These are phyloP conservation scores for Drosophila pseudoananassae DNA, from an alignment of 1,140 invertebrate species.

Conservation along the genomic window DNA sequence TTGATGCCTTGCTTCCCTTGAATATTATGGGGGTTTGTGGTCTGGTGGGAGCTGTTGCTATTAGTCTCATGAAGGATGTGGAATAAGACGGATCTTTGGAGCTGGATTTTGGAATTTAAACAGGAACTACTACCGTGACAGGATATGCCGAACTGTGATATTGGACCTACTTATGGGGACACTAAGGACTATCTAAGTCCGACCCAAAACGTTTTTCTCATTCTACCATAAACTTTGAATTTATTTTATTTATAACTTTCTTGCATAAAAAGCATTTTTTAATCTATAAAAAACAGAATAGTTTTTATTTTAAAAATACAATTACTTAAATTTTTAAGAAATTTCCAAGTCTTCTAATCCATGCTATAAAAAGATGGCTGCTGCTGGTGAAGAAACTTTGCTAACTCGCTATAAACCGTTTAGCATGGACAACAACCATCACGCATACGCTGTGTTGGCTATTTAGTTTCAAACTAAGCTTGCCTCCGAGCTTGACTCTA, in stretches of 20 bases:
- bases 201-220: slow-evolving; percentile 50
- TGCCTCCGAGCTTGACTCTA: neutral
- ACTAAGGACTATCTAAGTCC: slow-evolving; percentile 7
- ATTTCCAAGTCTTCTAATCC: neutral
- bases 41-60: slow-evolving; percentile 86
- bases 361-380: neutral
- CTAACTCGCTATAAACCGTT: neutral
- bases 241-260: slow-evolving; percentile 37
- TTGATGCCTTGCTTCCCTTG: slow-evolving; percentile 87
- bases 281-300: neutral
- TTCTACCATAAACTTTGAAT: slow-evolving; percentile 18
- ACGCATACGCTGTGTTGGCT: slow-evolving; percentile 47
- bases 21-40: slow-evolving; percentile 87
- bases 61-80: slow-evolving; percentile 85
- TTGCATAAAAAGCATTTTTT: slow-evolving; percentile 34
- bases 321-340: neutral
- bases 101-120: slow-evolving; percentile 12
- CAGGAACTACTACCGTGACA: slow-evolving; percentile 1
- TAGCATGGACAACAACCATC: slow-evolving; percentile 24
- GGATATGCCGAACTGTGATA: slow-evolving; percentile 65
- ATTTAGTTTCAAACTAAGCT: neutral
- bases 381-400: neutral
- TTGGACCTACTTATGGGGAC: slow-evolving; percentile 51
- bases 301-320: neutral
- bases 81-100: slow-evolving; percentile 2